A percentile compares a stretch with the other conserved stretches of the same genome.
These are phyloP conservation scores for Phasianus colchicus DNA, from an alignment of 2,113 vertebrate genomes.

Conservation along the genomic window DNA sequence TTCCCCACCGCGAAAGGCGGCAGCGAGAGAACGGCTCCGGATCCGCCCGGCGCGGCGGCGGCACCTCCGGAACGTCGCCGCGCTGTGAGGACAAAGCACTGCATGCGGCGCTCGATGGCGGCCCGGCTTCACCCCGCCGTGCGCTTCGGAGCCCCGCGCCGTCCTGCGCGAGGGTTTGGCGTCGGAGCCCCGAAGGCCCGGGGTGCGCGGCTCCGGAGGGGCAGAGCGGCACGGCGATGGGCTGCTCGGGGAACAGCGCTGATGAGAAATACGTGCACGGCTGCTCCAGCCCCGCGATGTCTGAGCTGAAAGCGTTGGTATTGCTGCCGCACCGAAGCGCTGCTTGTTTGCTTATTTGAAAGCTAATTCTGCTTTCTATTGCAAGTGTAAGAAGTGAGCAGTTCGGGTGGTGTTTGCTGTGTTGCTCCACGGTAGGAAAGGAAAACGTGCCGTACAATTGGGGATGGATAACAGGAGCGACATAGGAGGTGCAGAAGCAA, in stretches of 20 bases:
- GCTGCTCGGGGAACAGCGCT: background rate
- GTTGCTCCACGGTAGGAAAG: fast-evolving
- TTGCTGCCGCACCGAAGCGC: background rate
- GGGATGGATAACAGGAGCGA: background rate
- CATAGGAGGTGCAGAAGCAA: background rate
- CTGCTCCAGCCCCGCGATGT: background rate
- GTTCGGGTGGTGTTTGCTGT: background rate
- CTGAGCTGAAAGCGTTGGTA: background rate
- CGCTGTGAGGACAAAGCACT: background rate
- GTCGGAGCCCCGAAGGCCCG: too few species aligned
- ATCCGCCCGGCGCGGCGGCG: fast-evolving
- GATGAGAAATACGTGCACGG: background rate
- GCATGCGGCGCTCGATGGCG: too few species aligned
- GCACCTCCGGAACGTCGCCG: fast-evolving
- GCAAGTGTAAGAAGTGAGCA: background rate
- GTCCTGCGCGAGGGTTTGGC: too few species aligned
- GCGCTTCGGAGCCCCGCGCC: too few species aligned
- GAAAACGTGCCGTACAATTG: fast-evolving
- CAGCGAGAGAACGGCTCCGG: fast-evolving
- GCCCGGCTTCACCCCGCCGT: too few species aligned
- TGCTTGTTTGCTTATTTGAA: background rate
- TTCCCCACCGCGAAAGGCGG: background rate
- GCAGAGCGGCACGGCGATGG: background rate
- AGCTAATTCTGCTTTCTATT: background rate
- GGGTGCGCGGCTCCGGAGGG: too few species aligned